Conservation (phyloP, 1,140 invertebrate genomes). For the Hyles euphorbiae region DNA sequence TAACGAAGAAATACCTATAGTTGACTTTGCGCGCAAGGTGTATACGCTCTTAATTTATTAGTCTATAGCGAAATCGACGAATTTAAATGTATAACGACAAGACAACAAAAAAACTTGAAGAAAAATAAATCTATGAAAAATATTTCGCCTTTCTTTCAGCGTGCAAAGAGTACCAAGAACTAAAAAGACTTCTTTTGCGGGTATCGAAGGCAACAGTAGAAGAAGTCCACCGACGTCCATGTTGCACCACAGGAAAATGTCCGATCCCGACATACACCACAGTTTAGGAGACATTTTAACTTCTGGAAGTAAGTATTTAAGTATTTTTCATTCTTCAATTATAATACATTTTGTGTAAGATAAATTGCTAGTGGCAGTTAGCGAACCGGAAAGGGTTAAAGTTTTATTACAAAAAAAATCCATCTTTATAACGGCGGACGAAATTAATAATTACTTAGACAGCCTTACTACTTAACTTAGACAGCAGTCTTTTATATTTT, state of each 20-base stretch:
- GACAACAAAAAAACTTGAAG: not conserved
- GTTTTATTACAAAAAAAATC: too few species aligned
- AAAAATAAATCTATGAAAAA: conserved; percentile 3
- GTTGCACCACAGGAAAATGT: conserved; percentile 84
- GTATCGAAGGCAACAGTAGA: conserved; percentile 76
- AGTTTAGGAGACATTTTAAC: conserved; percentile 66
- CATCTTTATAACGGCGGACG: too few species aligned
- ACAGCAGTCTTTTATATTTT: too few species aligned
- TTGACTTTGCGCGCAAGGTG: too few species aligned
- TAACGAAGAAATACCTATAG: too few species aligned
- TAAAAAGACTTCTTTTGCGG: conserved; percentile 83
- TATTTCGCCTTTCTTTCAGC: conserved; percentile 40
- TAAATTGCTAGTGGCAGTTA: too few species aligned
- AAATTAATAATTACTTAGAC: too few species aligned
- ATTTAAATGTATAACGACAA: not conserved
- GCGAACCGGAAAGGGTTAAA: too few species aligned
- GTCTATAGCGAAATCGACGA: too few species aligned
- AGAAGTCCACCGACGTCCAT: conserved; percentile 76
- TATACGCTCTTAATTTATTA: too few species aligned
- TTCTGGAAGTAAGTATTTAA: conserved; percentile 50
- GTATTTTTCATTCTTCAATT: not conserved
- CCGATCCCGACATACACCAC: conserved; percentile 88
- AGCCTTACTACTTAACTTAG: too few species aligned
- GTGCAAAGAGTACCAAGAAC: conserved; percentile 79
- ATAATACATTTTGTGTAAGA: too few species aligned